A percentile compares a stretch with the other conserved stretches of the same genome.
These are phyloP conservation scores for Drosophila nr. perissopoda DNA, from an alignment of 2,888 invertebrate genomes.

Conservation along the genomic window DNA sequence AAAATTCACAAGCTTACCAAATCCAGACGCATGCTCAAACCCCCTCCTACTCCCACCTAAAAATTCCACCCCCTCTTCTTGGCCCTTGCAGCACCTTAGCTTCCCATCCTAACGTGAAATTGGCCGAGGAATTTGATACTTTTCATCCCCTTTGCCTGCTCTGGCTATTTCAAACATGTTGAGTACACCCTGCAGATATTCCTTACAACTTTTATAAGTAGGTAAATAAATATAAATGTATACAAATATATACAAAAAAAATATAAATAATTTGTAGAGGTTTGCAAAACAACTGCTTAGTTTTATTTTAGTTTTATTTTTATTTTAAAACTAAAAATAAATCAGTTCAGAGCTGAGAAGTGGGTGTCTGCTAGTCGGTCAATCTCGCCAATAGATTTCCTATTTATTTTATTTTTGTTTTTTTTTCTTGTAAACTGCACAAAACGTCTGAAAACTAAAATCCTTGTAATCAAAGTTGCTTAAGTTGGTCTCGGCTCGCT, in stretches of 20 bases:
- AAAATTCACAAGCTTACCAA: slow-evolving; percentile 64
- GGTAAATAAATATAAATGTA: neutral
- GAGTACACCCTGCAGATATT: neutral
- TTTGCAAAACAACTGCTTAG: too few species aligned
- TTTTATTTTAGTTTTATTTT: too few species aligned
- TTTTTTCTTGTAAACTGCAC: slow-evolving; percentile 42
- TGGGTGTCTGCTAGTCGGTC: neutral
- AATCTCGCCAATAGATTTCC: neutral
- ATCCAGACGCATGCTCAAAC: slow-evolving; percentile 24
- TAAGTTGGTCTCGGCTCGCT: slow-evolving; percentile 34
- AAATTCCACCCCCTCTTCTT: neutral
- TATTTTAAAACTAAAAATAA: too few species aligned
- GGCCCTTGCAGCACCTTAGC: neutral
- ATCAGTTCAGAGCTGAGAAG: neutral
- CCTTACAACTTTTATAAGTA: too few species aligned
- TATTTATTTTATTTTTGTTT: neutral
- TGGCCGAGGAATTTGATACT: slow-evolving; percentile 57
- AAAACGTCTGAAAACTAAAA: slow-evolving; percentile 59
- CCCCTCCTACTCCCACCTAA: neutral
- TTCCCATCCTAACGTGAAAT: slow-evolving; percentile 54
- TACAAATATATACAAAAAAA: neutral
- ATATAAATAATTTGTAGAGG: too few species aligned
- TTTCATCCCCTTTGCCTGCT: slow-evolving; percentile 21
- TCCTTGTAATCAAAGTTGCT: slow-evolving; percentile 70
- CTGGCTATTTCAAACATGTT: slow-evolving; percentile 26